These are phyloP conservation scores for Diglossa cyanea DNA, from an alignment of 2,797 vertebrate species.

Conservation along the genomic window DNA sequence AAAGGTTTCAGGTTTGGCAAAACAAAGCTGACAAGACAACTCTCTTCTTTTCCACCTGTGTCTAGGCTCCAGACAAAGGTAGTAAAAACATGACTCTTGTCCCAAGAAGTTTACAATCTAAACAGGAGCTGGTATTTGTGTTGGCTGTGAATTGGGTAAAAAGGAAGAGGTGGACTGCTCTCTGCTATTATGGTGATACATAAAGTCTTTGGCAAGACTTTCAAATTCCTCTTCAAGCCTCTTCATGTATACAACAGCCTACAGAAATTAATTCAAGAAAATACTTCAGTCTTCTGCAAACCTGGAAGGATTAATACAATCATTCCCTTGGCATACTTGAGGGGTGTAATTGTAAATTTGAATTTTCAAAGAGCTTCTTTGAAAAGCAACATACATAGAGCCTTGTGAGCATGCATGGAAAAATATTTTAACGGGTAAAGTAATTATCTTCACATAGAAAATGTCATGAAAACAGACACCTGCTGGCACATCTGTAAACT, in stretches of 20 bases:
- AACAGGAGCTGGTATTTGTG: not conserved
- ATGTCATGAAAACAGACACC: not conserved
- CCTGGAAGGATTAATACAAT: not conserved
- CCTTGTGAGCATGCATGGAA: not conserved
- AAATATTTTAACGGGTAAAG: not conserved
- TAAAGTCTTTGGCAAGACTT: not conserved
- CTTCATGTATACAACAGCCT: not conserved
- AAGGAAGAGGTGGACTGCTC: not conserved
- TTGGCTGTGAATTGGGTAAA: not conserved
- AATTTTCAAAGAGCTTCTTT: not conserved
- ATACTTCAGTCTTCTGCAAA: not conserved
- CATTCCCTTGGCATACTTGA: not conserved
- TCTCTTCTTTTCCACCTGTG: not conserved
- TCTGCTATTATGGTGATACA: not conserved
- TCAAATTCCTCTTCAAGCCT: not conserved
- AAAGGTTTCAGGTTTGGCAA: not conserved
- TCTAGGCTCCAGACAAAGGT: not conserved
- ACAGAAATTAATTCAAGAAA: not conserved
- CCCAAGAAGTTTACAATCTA: not conserved
- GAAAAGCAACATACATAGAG: not conserved
- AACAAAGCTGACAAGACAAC: not conserved
- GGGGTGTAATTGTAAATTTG: not conserved
- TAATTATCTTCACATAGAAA: not conserved
- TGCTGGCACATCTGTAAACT: not conserved
- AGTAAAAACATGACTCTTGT: not conserved